These are phyloP conservation scores for Drosophila barbarae DNA, from an alignment of 2,888 invertebrate species.

Conservation along the genomic window DNA sequence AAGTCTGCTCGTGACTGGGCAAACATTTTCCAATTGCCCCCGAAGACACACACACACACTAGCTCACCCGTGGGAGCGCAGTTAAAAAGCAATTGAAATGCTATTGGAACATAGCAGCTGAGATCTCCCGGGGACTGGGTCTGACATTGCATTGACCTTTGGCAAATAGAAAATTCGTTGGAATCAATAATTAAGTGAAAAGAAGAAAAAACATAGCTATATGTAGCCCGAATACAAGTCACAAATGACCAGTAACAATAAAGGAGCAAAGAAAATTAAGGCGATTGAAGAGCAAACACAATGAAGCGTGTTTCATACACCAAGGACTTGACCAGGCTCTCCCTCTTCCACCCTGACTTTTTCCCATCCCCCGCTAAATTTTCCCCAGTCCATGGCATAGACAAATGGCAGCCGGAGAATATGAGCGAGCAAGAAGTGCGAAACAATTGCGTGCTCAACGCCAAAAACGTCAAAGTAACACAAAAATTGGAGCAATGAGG, in stretches of 20 bases:
- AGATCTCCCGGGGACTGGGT: constrained; percentile 55
- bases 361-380: not conserved
- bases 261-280: constrained; percentile 47
- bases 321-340: constrained; percentile 25
- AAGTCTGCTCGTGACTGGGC: constrained; percentile 54
- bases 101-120: constrained; percentile 35
- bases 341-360: not conserved
- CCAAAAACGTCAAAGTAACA: constrained; percentile 66
- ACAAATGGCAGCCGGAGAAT: constrained; percentile 42
- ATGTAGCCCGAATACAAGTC: constrained; percentile 38
- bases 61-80: constrained; percentile 24
- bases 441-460: constrained; percentile 74
- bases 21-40: constrained; percentile 30
- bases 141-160: constrained; percentile 71
- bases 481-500: constrained; percentile 47
- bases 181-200: constrained; percentile 73
- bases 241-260: constrained; percentile 57
- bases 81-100: constrained; percentile 65
- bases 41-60: constrained; percentile 4
- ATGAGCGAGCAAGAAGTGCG: constrained; percentile 59
- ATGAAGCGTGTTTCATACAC: constrained; percentile 58
- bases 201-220: constrained; percentile 24
- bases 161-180: constrained; percentile 50
- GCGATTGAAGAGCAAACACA: constrained; percentile 52
- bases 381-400: constrained; percentile 34